A percentile compares a stretch with the other conserved stretches of the same genome.
Conservation (phyloP, 2,113 vertebrate species). For the Lagopus muta region DNA sequence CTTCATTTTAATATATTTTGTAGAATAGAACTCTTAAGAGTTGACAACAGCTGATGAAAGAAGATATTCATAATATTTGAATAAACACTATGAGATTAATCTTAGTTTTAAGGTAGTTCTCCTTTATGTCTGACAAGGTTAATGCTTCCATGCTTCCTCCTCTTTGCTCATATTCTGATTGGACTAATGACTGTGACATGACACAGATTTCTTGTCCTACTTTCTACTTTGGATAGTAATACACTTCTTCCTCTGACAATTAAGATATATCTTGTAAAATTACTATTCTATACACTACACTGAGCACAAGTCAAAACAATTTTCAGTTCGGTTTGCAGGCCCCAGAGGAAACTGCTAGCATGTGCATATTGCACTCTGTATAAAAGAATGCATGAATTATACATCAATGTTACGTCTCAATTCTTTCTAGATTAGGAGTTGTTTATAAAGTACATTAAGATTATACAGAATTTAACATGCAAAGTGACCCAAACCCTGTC, state of each 20-base stretch:
- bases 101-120: background rate
- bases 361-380: conserved; percentile 37
- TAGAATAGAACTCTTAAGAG: background rate
- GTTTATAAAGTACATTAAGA: conserved; percentile 21
- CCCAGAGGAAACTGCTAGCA: conserved; percentile 40
- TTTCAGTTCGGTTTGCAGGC: conserved; percentile 19
- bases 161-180: conserved; percentile 8
- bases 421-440: conserved; percentile 49
- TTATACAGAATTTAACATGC: background rate
- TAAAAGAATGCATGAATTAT: conserved; percentile 63
- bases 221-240: conserved; percentile 17
- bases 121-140: conserved; percentile 10
- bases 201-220: conserved; percentile 31
- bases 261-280: conserved; percentile 43
- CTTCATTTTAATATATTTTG: background rate
- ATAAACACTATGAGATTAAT: background rate
- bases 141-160: background rate
- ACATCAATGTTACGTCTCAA: background rate
- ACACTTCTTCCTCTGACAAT: conserved; percentile 41
- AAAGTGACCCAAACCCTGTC: conserved; percentile 19
- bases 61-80: background rate
- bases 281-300: conserved; percentile 44
- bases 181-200: background rate
- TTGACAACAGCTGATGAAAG: background rate
- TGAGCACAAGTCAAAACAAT: conserved; percentile 58